phyloP scores from a whole-genome alignment of 2,797 vertebrate species.

The Micropoecilia bifurca region DNA sequence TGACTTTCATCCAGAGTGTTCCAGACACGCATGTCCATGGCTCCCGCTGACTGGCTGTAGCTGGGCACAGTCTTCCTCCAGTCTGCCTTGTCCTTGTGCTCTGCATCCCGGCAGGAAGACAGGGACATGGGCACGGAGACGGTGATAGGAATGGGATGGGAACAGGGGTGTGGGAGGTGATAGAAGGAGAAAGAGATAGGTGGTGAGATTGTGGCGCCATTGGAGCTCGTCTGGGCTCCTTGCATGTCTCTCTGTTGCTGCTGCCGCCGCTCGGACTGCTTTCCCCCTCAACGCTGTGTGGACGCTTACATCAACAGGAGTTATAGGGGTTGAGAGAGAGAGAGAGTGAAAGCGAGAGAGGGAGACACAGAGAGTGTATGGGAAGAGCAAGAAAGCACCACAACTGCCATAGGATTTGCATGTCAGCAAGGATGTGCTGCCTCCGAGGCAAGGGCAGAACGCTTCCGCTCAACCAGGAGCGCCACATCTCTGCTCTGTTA shows the following conservation, averaged over 20 bases:
- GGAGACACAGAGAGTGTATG: slow-evolving; percentile 33
- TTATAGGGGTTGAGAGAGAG: slow-evolving; percentile 41
- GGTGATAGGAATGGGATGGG: slow-evolving; percentile 62
- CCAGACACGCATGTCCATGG: slow-evolving; percentile 91
- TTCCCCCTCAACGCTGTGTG: slow-evolving; percentile 57
- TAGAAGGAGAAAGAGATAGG: slow-evolving; percentile 70
- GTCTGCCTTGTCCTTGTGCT: slow-evolving; percentile 88
- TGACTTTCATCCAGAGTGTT: slow-evolving; percentile 88
- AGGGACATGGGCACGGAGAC: slow-evolving; percentile 64
- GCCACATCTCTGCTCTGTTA: slow-evolving; percentile 57
- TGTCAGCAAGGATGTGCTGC: slow-evolving; percentile 75
- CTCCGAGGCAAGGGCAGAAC: slow-evolving; percentile 68
- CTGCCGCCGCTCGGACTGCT: slow-evolving; percentile 43
- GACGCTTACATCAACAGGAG: slow-evolving; percentile 62
- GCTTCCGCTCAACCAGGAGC: slow-evolving; percentile 44
- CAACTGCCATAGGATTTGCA: slow-evolving; percentile 78
- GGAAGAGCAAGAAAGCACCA: slow-evolving; percentile 51
- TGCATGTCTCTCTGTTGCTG: slow-evolving; percentile 61
- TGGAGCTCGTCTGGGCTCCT: slow-evolving; percentile 69
- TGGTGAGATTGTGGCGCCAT: slow-evolving; percentile 67
- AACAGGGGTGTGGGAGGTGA: slow-evolving; percentile 64
- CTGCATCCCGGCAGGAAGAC: slow-evolving; percentile 60
- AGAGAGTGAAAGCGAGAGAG: slow-evolving; percentile 30
- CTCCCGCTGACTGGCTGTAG: slow-evolving; percentile 90
- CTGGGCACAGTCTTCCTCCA: slow-evolving; percentile 95